Base-by-base conservation (phyloP, 2,113 vertebrate species). In the Barbus barbus region DNA sequence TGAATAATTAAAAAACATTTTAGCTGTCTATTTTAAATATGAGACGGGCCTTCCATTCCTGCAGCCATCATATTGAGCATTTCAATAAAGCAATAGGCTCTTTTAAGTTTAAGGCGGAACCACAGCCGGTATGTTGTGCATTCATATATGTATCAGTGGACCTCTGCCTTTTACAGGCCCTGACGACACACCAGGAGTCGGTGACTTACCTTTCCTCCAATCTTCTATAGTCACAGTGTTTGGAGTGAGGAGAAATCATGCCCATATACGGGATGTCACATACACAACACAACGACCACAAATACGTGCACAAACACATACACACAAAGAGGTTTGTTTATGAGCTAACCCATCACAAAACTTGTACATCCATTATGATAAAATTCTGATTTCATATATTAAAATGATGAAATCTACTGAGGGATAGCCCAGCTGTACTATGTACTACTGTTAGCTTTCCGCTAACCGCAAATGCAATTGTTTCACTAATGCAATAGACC, bases 191-290 rank as follows among this genome's bases (percentile, higher is more conserved):
- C 8, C n/a, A 80, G 58, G 20, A 36, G 73, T 63, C 48, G 41
- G n/a, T 81, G 33, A 53, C 87, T 89, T 87, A 89, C 87, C 87
- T 89, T 89, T 81, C 77, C 51, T 85, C 77, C 71, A 28, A 89
- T 73, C 87, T 86, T 89, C 85, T 87, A 84, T 58, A 67, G 38
- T 81, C 82, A 83, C 44, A 71, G 74, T 16, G 56, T 24, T 65
- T 72, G 83, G 74, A 82, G 44, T 85, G 83, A 86, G 48, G 36
- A 9, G 65, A 20, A 72, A 71, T 76, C 85, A 89, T 71, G 76
- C 76, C 85, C 71, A 4, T 51, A 41, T 41, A 41, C 41, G 41
- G 41, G 41, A 41, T 41, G 11, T 9, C 9, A 44, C 41, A 12
- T 3, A 69, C 75, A 74, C 14, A 74, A 46, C 61, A 83, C 56